Evolutionary conservation across 2,888 invertebrate species (phyloP).

Genomic region (Ganaspis brasiliensis): DNA sequence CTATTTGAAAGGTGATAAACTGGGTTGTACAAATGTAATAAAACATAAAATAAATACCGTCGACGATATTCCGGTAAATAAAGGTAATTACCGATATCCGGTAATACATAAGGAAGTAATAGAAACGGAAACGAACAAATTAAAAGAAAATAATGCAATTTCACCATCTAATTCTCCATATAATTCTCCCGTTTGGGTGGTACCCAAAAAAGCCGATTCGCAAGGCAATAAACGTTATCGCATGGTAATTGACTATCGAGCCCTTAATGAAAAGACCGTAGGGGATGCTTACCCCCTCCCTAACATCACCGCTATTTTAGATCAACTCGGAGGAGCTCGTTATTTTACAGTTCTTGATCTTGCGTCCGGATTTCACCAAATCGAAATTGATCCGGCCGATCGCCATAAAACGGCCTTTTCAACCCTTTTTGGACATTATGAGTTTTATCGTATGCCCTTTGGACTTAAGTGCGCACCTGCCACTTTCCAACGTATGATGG

Average conservation of each 20-base stretch:
- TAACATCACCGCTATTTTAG: not conserved
- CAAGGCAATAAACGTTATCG: not conserved
- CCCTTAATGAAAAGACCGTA: not conserved
- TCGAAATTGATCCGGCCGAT: no score
- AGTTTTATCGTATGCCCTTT: conserved; percentile 69
- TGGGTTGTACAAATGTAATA: not conserved
- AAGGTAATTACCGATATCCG: not conserved
- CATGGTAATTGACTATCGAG: not conserved
- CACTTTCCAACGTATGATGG: conserved; percentile 70
- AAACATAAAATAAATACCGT: not conserved
- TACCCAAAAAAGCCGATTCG: not conserved
- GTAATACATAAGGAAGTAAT: not conserved
- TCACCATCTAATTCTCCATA: not conserved
- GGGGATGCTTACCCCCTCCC: not conserved
- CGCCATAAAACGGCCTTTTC: no score
- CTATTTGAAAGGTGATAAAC: not conserved
- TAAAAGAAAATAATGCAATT: not conserved
- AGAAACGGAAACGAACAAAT: not conserved
- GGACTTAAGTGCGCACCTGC: conserved; percentile 68
- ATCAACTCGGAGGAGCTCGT: not conserved
- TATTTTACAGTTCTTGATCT: not conserved
- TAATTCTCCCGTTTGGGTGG: not conserved
- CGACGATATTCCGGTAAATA: not conserved
- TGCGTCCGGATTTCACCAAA: not conserved
- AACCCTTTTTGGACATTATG: conserved; percentile 58